These are phyloP conservation scores for Rhabditoides inermis DNA, from an alignment of 2,888 invertebrate species.

Conservation along the genomic window DNA sequence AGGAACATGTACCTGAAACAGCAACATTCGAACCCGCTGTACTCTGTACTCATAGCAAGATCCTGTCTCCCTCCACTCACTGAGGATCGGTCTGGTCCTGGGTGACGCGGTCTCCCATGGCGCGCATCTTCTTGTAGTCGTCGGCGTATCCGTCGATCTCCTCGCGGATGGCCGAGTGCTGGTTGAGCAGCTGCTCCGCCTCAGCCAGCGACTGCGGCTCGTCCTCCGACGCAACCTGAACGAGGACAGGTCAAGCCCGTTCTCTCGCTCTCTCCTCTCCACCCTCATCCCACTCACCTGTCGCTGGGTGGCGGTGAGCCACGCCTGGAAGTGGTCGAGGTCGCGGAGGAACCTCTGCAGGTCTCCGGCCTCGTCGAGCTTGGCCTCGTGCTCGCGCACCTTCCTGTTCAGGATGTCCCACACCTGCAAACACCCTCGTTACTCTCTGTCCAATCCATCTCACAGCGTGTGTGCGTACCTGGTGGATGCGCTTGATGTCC, in stretches of 20 bases:
- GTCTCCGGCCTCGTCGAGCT: slow-evolving; percentile 96
- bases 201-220: slow-evolving; percentile 84
- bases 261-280: neutral
- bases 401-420: slow-evolving; percentile 95
- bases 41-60: too few relatives aligned
- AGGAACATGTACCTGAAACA: slow-evolving; percentile 81
- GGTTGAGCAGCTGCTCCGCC: slow-evolving; percentile 88
- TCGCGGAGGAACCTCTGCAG: slow-evolving; percentile 93
- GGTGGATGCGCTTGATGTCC: slow-evolving; percentile 79
- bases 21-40: neutral
- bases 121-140: slow-evolving; percentile 93
- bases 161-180: slow-evolving; percentile 95
- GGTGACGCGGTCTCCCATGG: slow-evolving; percentile 92
- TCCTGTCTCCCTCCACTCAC: too few relatives aligned
- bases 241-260: neutral
- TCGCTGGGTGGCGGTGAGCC: slow-evolving; percentile 98
- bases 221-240: slow-evolving; percentile 80
- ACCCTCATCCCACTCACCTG: slow-evolving; percentile 58
- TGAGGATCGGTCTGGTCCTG: slow-evolving; percentile 79
- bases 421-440: slow-evolving; percentile 13
- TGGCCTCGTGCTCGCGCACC: slow-evolving; percentile 92
- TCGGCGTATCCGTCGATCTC: slow-evolving; percentile 98
- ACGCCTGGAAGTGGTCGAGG: slow-evolving; percentile 90
- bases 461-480: slow-evolving; percentile 44
- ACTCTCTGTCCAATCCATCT: neutral